Evolutionary conservation across 1,140 invertebrate species (phyloP), one percentile per base, ranked within the genome.

Genomic region (Dendroctonus valens): DNA sequence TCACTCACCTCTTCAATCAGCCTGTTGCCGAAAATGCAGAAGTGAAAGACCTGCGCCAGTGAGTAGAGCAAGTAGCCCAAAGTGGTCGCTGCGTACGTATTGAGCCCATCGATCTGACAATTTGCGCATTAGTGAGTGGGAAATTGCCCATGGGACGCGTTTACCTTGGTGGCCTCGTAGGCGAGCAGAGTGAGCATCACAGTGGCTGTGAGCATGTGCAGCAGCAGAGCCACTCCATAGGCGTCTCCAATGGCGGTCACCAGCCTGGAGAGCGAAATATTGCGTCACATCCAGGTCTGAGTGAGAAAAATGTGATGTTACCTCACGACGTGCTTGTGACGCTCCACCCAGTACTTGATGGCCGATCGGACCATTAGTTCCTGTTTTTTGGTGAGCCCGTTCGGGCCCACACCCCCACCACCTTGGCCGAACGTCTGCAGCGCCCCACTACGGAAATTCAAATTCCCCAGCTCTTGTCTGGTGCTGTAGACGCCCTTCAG

Each of bases 321-420:
- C 89, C 88, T 87, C 40, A 92, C 91, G 55, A 92, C 87, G 74
- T 92, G 90, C 75, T 92, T 93, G 76, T 93, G 91, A 49, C 90
- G 79, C 74, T 93, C 91, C 3, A 93, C 91, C 91, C 91, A 93
- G 73, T 93, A 92, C 72, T 92, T 92, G 63, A 92, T 93, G 48
- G 90, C 90, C 40, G 90, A 91, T 70, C 90, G 81, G 0, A 91
- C 90, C 73, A 91, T 80, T 78, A 91, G 83, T 75, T 92, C 90
- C 76, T 92, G 90, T 73, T 92, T 92, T 73, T 89, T 89, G 1
- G 88, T 89, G 26, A 93, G 77, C 0, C 89, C 89, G 73, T 92
- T 92, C 0, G 90, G 89, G 12, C 83, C 83, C 11, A 83, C 81
- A 0, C 80, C 79, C 61, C 88, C 89, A 5, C 82, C 82, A 6